Evolutionary conservation across 2,113 vertebrate species (phyloP).

Genomic region (Paramisgurnus dabryanus): DNA sequence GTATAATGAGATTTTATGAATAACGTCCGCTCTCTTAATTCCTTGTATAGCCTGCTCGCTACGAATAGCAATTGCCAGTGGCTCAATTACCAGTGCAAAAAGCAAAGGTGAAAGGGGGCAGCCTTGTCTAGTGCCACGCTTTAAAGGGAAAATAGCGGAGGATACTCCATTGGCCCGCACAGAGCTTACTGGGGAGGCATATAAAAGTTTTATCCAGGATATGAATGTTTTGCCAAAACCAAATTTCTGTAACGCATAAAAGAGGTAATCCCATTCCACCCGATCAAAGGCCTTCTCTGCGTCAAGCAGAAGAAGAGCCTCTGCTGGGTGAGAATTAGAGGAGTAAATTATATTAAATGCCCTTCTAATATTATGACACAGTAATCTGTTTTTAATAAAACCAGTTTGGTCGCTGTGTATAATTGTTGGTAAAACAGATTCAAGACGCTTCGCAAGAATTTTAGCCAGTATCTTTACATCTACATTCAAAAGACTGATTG

Average conservation of each 20-base stretch:
- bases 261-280: neutral
- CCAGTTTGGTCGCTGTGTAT: neutral
- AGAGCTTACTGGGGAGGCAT: too few species aligned
- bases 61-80: too few species aligned
- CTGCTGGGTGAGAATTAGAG: neutral
- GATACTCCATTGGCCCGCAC: too few species aligned
- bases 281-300: constrained; percentile 8
- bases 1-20: too few species aligned
- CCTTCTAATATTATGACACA: neutral
- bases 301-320: neutral
- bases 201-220: too few species aligned
- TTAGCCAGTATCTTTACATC: neutral
- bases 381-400: constrained; percentile 6
- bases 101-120: too few species aligned
- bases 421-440: neutral
- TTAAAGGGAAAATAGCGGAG: too few species aligned
- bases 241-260: constrained; percentile 4
- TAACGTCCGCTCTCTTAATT: too few species aligned
- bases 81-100: too few species aligned
- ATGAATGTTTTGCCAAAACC: too few species aligned
- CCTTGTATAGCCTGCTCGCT: too few species aligned
- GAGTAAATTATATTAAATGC: neutral
- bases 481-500: constrained; percentile 2
- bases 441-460: neutral
- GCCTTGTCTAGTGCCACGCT: too few species aligned